Conservation (phyloP, 2,888 invertebrate genomes). For the Alviniconcha strummeri region DNA sequence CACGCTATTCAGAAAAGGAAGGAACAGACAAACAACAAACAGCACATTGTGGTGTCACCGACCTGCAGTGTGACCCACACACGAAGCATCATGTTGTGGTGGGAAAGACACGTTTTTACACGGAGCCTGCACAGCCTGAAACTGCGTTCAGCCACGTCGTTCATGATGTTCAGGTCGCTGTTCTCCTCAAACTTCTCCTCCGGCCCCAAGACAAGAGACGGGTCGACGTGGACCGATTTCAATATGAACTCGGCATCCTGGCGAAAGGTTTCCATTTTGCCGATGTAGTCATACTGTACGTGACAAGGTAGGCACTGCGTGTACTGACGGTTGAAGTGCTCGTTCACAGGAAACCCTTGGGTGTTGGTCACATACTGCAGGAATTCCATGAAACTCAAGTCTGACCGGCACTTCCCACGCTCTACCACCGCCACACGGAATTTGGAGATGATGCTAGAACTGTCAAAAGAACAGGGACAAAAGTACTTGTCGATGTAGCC, state of each 20-base stretch:
- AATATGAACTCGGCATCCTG: slow-evolving; percentile 14
- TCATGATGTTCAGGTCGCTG: slow-evolving; percentile 20
- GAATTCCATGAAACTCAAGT: background rate
- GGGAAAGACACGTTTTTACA: background rate
- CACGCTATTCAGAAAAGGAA: too few relatives aligned
- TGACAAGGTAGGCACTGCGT: background rate
- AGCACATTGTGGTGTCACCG: too few relatives aligned
- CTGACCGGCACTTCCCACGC: background rate
- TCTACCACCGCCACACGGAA: too few relatives aligned
- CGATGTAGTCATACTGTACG: slow-evolving; percentile 17
- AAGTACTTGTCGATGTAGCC: slow-evolving; percentile 22
- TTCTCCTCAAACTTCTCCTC: slow-evolving; percentile 15
- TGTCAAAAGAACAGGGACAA: background rate
- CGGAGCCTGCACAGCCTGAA: background rate
- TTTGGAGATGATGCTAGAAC: too few relatives aligned
- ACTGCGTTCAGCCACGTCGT: background rate
- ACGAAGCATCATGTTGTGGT: background rate
- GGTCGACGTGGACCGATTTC: background rate
- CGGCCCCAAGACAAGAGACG: background rate
- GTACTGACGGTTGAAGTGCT: background rate
- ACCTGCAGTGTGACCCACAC: slow-evolving; percentile 18
- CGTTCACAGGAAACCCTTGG: background rate
- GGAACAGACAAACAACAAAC: too few relatives aligned
- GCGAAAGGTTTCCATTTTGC: slow-evolving; percentile 18
- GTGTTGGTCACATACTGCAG: slow-evolving; percentile 3